Evolutionary conservation across 2,113 vertebrate species (phyloP).

Genomic region (Copsychus sechellarum): DNA sequence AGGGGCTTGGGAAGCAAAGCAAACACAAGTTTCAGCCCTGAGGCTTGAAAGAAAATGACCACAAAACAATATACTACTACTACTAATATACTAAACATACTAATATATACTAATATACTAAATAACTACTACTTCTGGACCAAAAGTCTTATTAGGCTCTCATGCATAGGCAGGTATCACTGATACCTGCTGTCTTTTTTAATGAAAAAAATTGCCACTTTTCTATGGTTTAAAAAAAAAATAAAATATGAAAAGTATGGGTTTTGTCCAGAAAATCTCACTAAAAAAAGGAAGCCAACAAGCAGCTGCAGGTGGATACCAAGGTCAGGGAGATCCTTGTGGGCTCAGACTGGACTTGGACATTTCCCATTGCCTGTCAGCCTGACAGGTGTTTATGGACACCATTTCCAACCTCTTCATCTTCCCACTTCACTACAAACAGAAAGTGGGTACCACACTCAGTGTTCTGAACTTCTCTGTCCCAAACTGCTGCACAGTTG

Average conservation of each 20-base stretch:
- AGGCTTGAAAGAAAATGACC: not conserved
- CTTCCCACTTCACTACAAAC: not conserved
- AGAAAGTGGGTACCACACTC: fast-evolving
- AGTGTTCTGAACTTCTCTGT: not conserved
- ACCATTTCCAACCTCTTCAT: not conserved
- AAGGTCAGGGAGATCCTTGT: not conserved
- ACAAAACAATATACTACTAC: not conserved
- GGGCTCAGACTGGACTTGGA: not conserved
- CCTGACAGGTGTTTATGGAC: fast-evolving
- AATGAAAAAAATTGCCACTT: not conserved
- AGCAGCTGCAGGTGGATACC: not conserved
- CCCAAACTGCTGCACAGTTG: not conserved
- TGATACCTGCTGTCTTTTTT: not conserved
- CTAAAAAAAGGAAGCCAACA: not conserved
- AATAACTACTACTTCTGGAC: not conserved
- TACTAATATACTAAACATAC: no score
- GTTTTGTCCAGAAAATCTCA: not conserved
- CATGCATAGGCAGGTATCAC: not conserved
- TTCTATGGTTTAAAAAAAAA: not conserved
- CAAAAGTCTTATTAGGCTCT: not conserved
- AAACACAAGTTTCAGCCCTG: not conserved
- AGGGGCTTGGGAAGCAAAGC: not conserved
- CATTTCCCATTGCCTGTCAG: not conserved
- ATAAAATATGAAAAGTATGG: not conserved
- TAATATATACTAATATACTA: no score